phyloP scores from a whole-genome alignment of 64 coral and sea anemone species.

The Trachythela sp. region DNA sequence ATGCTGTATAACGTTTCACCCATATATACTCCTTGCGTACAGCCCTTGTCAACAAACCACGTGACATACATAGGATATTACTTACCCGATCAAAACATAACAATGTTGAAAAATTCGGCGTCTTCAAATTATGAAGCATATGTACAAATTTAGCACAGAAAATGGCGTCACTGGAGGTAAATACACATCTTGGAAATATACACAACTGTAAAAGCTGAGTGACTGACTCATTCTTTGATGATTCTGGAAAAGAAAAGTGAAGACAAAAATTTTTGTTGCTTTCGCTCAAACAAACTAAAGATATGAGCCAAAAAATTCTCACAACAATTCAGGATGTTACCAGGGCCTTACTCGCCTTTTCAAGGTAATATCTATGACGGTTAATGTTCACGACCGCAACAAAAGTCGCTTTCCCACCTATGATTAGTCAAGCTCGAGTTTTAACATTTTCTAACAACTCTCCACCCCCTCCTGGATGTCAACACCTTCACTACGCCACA shows the following conservation, averaged over 20 bases:
- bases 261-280: neutral
- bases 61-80: neutral
- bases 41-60: neutral
- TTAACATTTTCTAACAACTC: too few species aligned
- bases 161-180: slow-evolving; percentile 86
- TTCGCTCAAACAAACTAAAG: too few species aligned
- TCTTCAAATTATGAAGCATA: slow-evolving; percentile 97
- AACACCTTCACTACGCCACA: too few species aligned
- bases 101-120: slow-evolving; percentile 93
- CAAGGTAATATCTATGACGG: too few species aligned
- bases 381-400: too few species aligned
- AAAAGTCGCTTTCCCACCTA: too few species aligned
- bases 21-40: too few species aligned
- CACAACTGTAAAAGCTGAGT: slow-evolving; percentile 95
- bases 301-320: too few species aligned
- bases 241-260: slow-evolving; percentile 60
- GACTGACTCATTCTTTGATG: slow-evolving; percentile 95
- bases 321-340: too few species aligned
- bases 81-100: slow-evolving; percentile 94
- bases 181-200: slow-evolving; percentile 97
- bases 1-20: too few species aligned
- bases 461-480: neutral
- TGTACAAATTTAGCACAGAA: slow-evolving; percentile 99
- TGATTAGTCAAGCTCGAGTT: too few species aligned
- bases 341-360: too few species aligned